Percentiles rank a stretch among this genome's conserved stretches.
These are phyloP conservation scores for Allophyes oxyacanthae DNA, from an alignment of 2,888 invertebrate genomes.

Conservation along the genomic window DNA sequence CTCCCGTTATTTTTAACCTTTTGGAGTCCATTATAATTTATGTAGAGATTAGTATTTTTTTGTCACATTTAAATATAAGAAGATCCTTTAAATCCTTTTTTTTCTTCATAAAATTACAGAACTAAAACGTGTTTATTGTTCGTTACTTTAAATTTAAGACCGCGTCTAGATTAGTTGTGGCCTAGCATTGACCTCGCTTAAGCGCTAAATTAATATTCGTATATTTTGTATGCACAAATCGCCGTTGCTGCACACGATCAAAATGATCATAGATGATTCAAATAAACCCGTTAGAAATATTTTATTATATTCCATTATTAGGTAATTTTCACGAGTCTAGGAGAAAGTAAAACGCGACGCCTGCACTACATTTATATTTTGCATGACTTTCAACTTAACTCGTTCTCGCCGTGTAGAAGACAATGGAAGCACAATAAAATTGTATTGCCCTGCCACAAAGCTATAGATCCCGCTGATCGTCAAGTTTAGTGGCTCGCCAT, in stretches of 20 bases:
- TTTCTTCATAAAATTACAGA: too few species aligned
- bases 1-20: too few species aligned
- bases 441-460: conserved; percentile 15
- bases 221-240: conserved; percentile 9
- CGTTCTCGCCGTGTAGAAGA: background rate
- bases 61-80: too few species aligned
- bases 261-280: background rate
- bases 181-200: conserved; percentile 37
- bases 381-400: too few species aligned
- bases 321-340: conserved; percentile 8
- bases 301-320: conserved; percentile 18
- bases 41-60: too few species aligned
- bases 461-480: conserved; percentile 38
- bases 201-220: conserved; percentile 14
- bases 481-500: conserved; percentile 68
- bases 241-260: conserved; percentile 26
- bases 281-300: conserved; percentile 33
- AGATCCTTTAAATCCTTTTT: too few species aligned
- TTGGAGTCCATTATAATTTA: too few species aligned
- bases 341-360: conserved; percentile 5
- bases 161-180: conserved; percentile 28
- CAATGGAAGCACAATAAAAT: conserved; percentile 26
- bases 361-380: background rate
- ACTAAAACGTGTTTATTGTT: background rate
- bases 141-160: conserved; percentile 4